Base-by-base conservation (phyloP, 1,140 invertebrate species). In the Radopholus similis region DNA sequence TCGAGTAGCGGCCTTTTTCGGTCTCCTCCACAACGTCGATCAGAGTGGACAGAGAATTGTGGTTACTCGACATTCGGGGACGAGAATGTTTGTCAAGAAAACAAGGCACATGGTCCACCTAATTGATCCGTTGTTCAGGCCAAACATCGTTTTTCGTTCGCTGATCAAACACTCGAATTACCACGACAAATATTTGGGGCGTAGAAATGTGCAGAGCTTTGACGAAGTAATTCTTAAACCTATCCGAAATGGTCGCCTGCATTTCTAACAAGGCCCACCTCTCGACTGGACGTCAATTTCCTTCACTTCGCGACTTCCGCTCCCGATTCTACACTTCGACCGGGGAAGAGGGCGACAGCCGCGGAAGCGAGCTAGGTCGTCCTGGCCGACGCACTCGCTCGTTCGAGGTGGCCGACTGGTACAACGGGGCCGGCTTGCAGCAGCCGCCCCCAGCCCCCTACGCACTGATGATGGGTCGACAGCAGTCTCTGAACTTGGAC, bases 181-280 rank as follows among this genome's bases (percentile, higher is more conserved):
- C 34, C 40, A 35, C 21, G 68, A 70, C 11, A 37, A 30, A 8
- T 15, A 28, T 34, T 34, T 69, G 30, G 21, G 38, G 6, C 30
- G 68, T 13, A 34, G 68, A n/a, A 72, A 73, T 57, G 68, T 71
- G 18, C 68, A 70, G 18, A 70, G 68, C 58, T 70, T 70, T 64
- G 68, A 70, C 38, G 68, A 70, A 66, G 68, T 70, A 42, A 42
- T 42, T 42, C 38, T 13, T 13, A 42, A 42, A 18, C 18, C 2
- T 2, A 42, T 42, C 38, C 38, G 0, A 42, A 42, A 42, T 42
- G 38, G n/a, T n/a, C n/a, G n/a, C n/a, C n/a, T n/a, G n/a, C n/a
- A n/a, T n/a, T n/a, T n/a, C n/a, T n/a, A n/a, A n/a, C n/a, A n/a
- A n/a, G n/a, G n/a, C n/a, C n/a, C n/a, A n/a, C n/a, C n/a, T n/a